phyloP scores from a whole-genome alignment of 2,113 vertebrate species.

The Ageneiosus marmoratus region DNA sequence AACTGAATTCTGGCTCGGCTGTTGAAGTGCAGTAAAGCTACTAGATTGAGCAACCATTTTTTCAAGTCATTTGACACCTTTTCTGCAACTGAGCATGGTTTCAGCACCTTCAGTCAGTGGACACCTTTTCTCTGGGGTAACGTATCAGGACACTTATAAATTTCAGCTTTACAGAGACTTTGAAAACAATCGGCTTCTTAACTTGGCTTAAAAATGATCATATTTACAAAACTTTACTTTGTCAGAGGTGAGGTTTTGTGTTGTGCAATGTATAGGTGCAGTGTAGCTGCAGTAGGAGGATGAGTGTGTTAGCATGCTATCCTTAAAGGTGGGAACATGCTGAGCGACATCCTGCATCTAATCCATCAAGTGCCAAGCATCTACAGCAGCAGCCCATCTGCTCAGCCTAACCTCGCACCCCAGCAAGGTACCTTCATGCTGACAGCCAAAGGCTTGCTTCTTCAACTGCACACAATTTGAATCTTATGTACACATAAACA shows the following conservation, averaged over 20 bases:
- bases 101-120: too few species aligned
- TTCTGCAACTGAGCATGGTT: too few species aligned
- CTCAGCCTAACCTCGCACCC: conserved; percentile 36
- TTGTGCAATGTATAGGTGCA: not conserved
- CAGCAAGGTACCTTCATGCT: conserved; percentile 5
- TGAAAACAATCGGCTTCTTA: not conserved
- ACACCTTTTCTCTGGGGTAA: too few species aligned
- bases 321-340: conserved; percentile 2
- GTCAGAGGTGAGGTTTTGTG: not conserved
- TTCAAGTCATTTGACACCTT: too few species aligned
- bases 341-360: conserved; percentile 2
- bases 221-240: not conserved
- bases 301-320: not conserved
- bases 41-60: too few species aligned
- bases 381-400: conserved; percentile 32
- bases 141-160: too few species aligned
- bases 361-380: conserved; percentile 22
- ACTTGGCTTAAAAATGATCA: not conserved
- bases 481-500: not conserved
- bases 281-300: not conserved
- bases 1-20: too few species aligned
- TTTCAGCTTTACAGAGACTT: too few species aligned
- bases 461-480: not conserved
- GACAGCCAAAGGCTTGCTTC: not conserved
- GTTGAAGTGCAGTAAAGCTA: too few species aligned